Evolutionary conservation across 2,888 invertebrate species (phyloP).

Genomic region (Phaonia tiefii): DNA sequence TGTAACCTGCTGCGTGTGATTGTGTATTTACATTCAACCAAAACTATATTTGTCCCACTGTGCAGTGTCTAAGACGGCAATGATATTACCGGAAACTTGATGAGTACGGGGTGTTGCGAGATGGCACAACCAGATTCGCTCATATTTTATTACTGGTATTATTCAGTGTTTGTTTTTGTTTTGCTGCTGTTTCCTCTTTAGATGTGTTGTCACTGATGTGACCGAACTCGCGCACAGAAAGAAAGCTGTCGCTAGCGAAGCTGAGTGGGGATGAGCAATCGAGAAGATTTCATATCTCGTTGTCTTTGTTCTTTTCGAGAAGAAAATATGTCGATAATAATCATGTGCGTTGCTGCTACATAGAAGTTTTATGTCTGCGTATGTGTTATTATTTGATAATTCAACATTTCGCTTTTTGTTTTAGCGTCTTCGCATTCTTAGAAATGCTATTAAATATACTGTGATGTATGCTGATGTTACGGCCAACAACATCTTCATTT

Average conservation of each 20-base stretch:
- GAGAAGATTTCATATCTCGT: background rate
- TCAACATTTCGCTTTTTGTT: slow-evolving; percentile 3
- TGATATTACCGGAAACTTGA: slow-evolving; percentile 8
- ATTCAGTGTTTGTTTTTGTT: slow-evolving; percentile 24
- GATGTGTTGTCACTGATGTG: slow-evolving; percentile 31
- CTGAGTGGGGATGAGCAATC: background rate
- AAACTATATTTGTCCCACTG: background rate
- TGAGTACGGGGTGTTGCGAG: slow-evolving; percentile 7
- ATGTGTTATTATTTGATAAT: slow-evolving; percentile 35
- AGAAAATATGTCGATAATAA: slow-evolving; percentile 23
- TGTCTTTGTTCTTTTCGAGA: no score
- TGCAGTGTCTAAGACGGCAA: background rate
- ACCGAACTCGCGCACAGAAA: background rate
- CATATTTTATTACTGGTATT: slow-evolving; percentile 40
- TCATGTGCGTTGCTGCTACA: background rate
- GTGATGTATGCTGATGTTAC: background rate
- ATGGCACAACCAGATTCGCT: slow-evolving; percentile 33
- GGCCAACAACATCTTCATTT: no score
- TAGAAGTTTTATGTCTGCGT: background rate
- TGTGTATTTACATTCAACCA: no score
- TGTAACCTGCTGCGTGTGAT: no score
- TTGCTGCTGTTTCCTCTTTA: background rate
- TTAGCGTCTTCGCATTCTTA: background rate
- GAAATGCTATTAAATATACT: background rate
- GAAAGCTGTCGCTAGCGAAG: background rate